A percentile compares a stretch with the other conserved stretches of the same genome.
These are phyloP conservation scores for Hemithea aestivaria DNA, from an alignment of 2,888 invertebrate genomes.

Conservation along the genomic window DNA sequence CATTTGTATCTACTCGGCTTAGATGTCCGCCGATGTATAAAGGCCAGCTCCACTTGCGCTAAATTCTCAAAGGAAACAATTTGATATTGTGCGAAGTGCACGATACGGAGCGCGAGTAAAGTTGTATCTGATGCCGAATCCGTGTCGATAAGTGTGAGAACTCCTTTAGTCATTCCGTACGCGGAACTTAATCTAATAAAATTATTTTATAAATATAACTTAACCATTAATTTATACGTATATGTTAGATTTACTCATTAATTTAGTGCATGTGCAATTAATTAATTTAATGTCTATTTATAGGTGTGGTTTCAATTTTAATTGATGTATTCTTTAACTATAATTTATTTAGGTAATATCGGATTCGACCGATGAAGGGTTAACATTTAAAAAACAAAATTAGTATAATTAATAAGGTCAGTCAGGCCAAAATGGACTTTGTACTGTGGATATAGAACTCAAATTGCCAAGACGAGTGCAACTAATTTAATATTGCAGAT, in stretches of 20 bases:
- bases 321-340: conserved; percentile 30
- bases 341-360: conserved; percentile 71
- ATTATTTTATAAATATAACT: conserved; percentile 28
- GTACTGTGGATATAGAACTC: background rate
- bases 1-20: too few relatives aligned
- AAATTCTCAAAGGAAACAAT: too few relatives aligned
- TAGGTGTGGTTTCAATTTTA: conserved; percentile 64
- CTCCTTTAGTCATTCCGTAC: conserved; percentile 49
- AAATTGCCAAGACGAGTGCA: conserved; percentile 4
- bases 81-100: too few relatives aligned
- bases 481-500: conserved; percentile 18
- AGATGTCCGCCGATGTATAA: too few relatives aligned
- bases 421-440: background rate
- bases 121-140: too few relatives aligned
- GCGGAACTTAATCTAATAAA: too few relatives aligned
- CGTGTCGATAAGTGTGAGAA: too few relatives aligned
- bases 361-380: conserved; percentile 33
- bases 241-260: conserved; percentile 64
- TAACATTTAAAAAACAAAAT: background rate
- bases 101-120: too few relatives aligned
- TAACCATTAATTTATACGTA: conserved; percentile 49
- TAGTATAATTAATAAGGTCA: conserved; percentile 18
- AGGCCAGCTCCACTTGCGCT: too few relatives aligned
- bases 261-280: conserved; percentile 73
- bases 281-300: conserved; percentile 57